These are phyloP conservation scores for Pocillopora grandis DNA, from an alignment of 92 coral and sea anemone species.

Conservation along the genomic window DNA sequence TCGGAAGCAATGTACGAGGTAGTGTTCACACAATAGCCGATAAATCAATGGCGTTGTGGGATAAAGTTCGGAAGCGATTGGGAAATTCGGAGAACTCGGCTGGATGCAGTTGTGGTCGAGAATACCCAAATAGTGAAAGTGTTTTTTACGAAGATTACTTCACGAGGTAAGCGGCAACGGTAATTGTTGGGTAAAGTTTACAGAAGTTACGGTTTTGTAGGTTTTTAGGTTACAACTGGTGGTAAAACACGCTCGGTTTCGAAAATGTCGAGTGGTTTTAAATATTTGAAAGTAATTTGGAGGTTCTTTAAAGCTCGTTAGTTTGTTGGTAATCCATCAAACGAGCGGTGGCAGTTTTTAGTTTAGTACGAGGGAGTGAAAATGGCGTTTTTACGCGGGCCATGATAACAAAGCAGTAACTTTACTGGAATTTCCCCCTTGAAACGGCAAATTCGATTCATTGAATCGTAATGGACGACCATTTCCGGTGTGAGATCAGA, in stretches of 20 bases:
- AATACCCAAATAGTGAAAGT: slow-evolving; percentile 72
- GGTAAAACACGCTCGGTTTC: slow-evolving; percentile 19
- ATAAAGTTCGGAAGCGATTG: slow-evolving; percentile 76
- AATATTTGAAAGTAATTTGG: slow-evolving; percentile 35
- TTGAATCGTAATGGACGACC: neutral
- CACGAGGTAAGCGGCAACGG: slow-evolving; percentile 67
- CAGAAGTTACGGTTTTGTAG: slow-evolving; percentile 44
- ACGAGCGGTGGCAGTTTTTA: neutral
- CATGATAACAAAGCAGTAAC: neutral
- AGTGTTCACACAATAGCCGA: slow-evolving; percentile 33
- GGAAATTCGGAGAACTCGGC: slow-evolving; percentile 68
- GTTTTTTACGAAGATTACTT: slow-evolving; percentile 90
- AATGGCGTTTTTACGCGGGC: neutral
- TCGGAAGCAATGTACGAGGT: slow-evolving; percentile 43
- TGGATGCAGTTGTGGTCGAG: slow-evolving; percentile 54
- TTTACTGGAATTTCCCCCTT: neutral
- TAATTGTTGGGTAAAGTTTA: slow-evolving; percentile 36
- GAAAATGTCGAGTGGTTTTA: slow-evolving; percentile 28
- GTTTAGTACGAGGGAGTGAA: neutral
- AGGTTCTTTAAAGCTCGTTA: slow-evolving; percentile 30
- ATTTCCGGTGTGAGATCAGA: slow-evolving; percentile 1
- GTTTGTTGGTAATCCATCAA: neutral
- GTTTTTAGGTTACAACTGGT: slow-evolving; percentile 38
- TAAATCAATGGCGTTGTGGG: slow-evolving; percentile 80
- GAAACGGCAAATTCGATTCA: neutral